Evolutionary conservation across 2,888 invertebrate species (phyloP).

Genomic region (Tipula vernalis): DNA sequence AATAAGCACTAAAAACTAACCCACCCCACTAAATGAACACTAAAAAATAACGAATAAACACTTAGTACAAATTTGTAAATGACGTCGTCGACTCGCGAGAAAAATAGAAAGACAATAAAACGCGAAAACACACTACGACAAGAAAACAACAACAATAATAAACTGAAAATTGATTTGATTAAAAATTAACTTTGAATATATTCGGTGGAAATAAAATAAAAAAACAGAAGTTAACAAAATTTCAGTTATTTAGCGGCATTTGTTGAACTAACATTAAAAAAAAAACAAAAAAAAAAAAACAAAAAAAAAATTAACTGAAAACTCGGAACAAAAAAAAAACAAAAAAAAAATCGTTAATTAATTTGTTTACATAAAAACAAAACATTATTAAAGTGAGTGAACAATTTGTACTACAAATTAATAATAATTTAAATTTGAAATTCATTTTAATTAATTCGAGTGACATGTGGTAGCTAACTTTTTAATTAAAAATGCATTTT

Average conservation of each 20-base stretch:
- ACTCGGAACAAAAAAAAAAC: not conserved
- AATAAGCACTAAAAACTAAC: not conserved
- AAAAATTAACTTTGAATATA: not conserved
- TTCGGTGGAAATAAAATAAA: not conserved
- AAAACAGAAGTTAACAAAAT: not conserved
- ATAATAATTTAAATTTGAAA: not conserved
- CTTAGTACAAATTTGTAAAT: not conserved
- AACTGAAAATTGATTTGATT: not conserved
- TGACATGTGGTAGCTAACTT: not conserved
- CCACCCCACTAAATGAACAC: not conserved
- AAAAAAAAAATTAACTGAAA: not conserved
- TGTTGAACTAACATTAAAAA: not conserved
- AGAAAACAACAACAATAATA: not conserved
- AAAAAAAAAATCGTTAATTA: not conserved
- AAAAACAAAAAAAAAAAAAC: not conserved
- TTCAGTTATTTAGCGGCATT: not conserved
- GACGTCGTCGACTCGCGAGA: not conserved
- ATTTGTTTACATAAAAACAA: not conserved
- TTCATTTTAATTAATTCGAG: not conserved
- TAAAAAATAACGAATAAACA: not conserved
- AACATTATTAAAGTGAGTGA: too few species aligned
- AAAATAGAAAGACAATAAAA: not conserved
- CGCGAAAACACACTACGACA: not conserved
- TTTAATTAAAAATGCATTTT: not conserved
- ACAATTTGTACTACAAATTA: not conserved